Conservation (phyloP, 2,113 vertebrate species). For the Phoenicopterus ruber region DNA sequence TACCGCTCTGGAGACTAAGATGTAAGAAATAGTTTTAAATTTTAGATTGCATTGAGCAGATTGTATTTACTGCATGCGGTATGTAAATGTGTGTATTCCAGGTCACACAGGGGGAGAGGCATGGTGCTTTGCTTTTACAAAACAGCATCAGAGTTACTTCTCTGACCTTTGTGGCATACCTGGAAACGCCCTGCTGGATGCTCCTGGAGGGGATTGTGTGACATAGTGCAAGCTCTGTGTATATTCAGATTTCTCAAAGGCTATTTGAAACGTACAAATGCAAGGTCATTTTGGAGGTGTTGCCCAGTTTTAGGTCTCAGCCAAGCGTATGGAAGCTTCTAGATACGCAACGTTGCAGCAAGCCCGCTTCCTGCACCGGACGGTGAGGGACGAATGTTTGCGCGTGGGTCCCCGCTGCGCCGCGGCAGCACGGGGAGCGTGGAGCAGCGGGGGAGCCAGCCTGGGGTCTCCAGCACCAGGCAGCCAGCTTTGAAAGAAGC, state of each 20-base stretch:
- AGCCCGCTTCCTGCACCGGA: not conserved
- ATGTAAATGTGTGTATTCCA: not conserved
- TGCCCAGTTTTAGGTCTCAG: not conserved
- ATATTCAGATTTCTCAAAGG: not conserved
- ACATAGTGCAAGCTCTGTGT: not conserved
- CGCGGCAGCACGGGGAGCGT: accelerated
- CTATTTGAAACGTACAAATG: not conserved
- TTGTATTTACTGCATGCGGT: not conserved
- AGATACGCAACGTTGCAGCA: not conserved
- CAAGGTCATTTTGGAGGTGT: accelerated
- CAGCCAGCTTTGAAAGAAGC: accelerated
- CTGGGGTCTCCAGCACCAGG: accelerated
- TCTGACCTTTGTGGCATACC: not conserved
- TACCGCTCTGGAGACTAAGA: not conserved
- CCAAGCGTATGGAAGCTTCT: accelerated
- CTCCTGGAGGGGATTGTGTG: accelerated
- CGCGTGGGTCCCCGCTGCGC: accelerated
- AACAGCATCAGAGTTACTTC: not conserved
- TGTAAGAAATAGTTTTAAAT: not conserved
- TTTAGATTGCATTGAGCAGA: not conserved
- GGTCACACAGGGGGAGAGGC: not conserved
- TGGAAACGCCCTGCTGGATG: accelerated
- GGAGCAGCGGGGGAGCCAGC: not conserved
- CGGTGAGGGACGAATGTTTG: accelerated
- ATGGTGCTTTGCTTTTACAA: not conserved